phyloP scores from a whole-genome alignment of 1,140 invertebrate genomes.

The Onthophagus taurus region DNA sequence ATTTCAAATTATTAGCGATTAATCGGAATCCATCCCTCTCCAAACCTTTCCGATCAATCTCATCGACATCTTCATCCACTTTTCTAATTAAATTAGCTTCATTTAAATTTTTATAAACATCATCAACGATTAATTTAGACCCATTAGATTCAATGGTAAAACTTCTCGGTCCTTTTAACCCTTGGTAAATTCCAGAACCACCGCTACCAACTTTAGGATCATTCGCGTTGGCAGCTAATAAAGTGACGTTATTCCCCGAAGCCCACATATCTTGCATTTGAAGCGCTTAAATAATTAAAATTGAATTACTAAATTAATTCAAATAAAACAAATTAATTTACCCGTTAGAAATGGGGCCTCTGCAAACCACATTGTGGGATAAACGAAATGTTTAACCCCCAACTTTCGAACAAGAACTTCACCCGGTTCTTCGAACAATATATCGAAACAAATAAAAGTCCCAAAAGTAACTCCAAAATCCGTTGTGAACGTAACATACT shows the following conservation, averaged over 20 bases:
- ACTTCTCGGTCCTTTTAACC: too few relatives aligned
- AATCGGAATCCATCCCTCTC: too few relatives aligned
- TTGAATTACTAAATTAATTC: too few relatives aligned
- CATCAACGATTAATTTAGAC: too few relatives aligned
- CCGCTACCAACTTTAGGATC: slow-evolving; percentile 36
- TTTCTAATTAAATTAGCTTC: too few relatives aligned
- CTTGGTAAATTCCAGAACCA: slow-evolving; percentile 42
- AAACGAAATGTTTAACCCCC: slow-evolving; percentile 52
- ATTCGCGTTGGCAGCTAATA: slow-evolving; percentile 45
- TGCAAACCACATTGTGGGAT: slow-evolving; percentile 62
- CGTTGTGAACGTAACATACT: slow-evolving; percentile 53
- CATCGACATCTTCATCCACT: too few relatives aligned
- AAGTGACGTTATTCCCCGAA: slow-evolving; percentile 39
- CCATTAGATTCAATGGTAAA: too few relatives aligned
- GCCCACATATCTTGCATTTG: slow-evolving; percentile 46
- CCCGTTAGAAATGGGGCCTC: slow-evolving; percentile 61
- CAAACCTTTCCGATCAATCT: too few relatives aligned
- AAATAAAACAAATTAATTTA: too few relatives aligned
- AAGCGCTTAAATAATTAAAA: slow-evolving; percentile 31
- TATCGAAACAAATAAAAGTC: slow-evolving; percentile 63
- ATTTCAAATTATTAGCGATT: too few relatives aligned
- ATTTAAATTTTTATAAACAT: too few relatives aligned
- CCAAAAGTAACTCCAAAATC: slow-evolving; percentile 72
- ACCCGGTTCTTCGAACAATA: slow-evolving; percentile 53
- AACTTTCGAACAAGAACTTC: slow-evolving; percentile 42